A percentile compares a stretch with the other conserved stretches of the same genome.
Evolutionary conservation across 2,888 invertebrate genomes (phyloP).

Genomic region (Leucophenga maculata): DNA sequence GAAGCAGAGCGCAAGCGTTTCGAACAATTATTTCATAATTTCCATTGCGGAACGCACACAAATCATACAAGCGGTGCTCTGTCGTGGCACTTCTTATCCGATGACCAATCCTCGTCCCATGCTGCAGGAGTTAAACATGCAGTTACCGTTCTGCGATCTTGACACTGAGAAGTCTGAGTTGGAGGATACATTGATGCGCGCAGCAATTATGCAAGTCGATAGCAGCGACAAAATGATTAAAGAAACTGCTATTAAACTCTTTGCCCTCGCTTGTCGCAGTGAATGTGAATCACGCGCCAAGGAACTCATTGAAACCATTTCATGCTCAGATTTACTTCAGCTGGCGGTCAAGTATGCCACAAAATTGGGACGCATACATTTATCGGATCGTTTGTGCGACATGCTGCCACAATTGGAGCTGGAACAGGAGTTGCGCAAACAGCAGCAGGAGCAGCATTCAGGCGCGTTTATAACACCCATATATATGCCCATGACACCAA

Average conservation of each 20-base stretch:
- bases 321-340: constrained; percentile 83
- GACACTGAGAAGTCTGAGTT: constrained; percentile 85
- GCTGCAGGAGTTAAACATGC: constrained; percentile 82
- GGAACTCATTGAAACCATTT: constrained; percentile 88
- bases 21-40: constrained; percentile 83
- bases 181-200: constrained; percentile 82
- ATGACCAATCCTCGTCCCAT: constrained; percentile 89
- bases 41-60: constrained; percentile 85
- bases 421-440: constrained; percentile 62
- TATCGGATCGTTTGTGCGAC: constrained; percentile 84
- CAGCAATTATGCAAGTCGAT: constrained; percentile 77
- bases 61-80: constrained; percentile 86
- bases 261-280: constrained; percentile 90
- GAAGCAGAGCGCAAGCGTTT: constrained; percentile 79
- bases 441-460: constrained; percentile 49
- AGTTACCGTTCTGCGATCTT: constrained; percentile 84
- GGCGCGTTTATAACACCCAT: constrained; percentile 50
- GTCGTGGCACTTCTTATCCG: constrained; percentile 91
- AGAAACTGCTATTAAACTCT: constrained; percentile 89
- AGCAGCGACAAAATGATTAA: constrained; percentile 80
- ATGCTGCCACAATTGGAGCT: constrained; percentile 73
- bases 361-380: constrained; percentile 81
- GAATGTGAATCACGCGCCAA: constrained; percentile 89
- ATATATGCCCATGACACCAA: constrained; percentile 48
- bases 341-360: constrained; percentile 92